These are phyloP conservation scores for mouse (Mus musculus) DNA, from an alignment of 2,113 vertebrate genomes.

Conservation along the genomic window GRCm39 chr16:36425001-36425500, in stretches of 20 bases:
- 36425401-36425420: background rate
- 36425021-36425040: background rate
- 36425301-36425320: background rate
- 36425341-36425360: background rate
- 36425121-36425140: background rate
- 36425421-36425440: background rate
- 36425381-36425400: slow-evolving; percentile 26
- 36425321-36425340: background rate
- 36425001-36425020: background rate
- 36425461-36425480: background rate
- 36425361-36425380: background rate
- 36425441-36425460: background rate
- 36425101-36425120: background rate
- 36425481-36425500: background rate
- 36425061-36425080: background rate
- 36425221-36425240: slow-evolving; percentile 38
- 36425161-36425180: background rate
- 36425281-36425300: slow-evolving; percentile 48
- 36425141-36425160: background rate
- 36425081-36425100: background rate
- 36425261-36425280: background rate
- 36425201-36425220: slow-evolving; percentile 26
- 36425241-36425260: slow-evolving; percentile 1
- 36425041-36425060: background rate
- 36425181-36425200: background rate